A percentile compares a stretch with the other conserved stretches of the same genome.
phyloP scores from a whole-genome alignment of 1,140 invertebrate species.

The Tetramorium alpestre region DNA sequence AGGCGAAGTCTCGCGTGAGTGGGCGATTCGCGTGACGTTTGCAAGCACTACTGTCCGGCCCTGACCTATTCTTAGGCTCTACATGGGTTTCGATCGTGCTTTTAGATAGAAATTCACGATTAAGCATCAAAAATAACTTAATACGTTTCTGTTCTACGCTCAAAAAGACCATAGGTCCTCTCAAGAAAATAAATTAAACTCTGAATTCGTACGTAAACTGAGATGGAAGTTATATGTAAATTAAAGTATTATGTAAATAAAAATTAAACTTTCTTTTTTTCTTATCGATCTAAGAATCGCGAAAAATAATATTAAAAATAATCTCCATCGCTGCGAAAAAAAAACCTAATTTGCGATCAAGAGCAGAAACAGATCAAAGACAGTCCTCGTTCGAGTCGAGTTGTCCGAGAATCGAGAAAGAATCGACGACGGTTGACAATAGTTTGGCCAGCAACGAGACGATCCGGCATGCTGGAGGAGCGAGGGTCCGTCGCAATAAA shows the following conservation, averaged over 20 bases:
- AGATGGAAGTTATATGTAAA: not conserved
- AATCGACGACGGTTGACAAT: conserved; percentile 67
- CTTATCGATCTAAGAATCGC: not conserved
- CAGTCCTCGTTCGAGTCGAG: not conserved
- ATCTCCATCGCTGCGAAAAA: too few relatives aligned
- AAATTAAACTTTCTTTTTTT: not conserved
- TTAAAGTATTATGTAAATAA: not conserved
- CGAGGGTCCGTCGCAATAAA: conserved; percentile 76
- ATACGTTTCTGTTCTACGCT: not conserved
- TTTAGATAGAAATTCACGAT: conserved; percentile 14
- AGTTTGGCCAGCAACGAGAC: conserved; percentile 72
- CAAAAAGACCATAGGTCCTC: not conserved
- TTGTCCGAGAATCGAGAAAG: conserved; percentile 13
- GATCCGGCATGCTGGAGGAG: conserved; percentile 52
- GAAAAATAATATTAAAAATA: not conserved
- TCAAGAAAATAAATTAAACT: not conserved
- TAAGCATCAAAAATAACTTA: conserved; percentile 16
- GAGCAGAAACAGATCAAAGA: not conserved
- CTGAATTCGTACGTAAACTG: not conserved
- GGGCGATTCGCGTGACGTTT: conserved; percentile 62
- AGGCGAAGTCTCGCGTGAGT: conserved; percentile 55
- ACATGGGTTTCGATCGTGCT: conserved; percentile 38
- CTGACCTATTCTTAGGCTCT: conserved; percentile 61
- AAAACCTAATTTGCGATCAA: not conserved
- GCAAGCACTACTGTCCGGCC: conserved; percentile 48